A percentile compares a stretch with the other conserved stretches of the same genome.
Evolutionary conservation across 1,140 invertebrate species (phyloP).

Genomic region (Oryctes rhinoceros): DNA sequence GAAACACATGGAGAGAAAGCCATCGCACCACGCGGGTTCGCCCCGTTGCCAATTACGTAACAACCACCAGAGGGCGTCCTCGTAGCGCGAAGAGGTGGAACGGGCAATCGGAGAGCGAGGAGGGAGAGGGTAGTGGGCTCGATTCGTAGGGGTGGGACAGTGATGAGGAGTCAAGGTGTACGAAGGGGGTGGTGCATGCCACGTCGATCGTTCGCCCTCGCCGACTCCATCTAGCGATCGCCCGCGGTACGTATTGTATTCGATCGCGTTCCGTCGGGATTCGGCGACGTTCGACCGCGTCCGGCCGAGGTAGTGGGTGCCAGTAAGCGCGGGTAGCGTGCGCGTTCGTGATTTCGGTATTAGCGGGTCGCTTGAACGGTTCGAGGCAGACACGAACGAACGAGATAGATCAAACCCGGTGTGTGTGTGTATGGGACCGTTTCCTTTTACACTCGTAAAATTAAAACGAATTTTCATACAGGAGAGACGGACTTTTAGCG

Average conservation of each 20-base stretch:
- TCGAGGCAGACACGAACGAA: background rate
- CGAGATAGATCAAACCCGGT: too few relatives aligned
- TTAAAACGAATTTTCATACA: too few relatives aligned
- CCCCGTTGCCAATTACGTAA: slow-evolving; percentile 20
- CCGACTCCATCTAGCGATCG: background rate
- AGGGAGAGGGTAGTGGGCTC: too few relatives aligned
- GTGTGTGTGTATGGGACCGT: too few relatives aligned
- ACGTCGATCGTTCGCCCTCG: slow-evolving; percentile 3
- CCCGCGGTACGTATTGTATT: background rate
- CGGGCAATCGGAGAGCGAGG: background rate
- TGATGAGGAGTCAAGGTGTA: background rate
- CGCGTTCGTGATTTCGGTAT: slow-evolving; percentile 12
- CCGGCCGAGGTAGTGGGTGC: background rate
- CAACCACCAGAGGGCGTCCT: slow-evolving; percentile 10
- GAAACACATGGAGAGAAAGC: background rate
- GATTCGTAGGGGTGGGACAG: background rate
- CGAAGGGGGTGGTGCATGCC: background rate
- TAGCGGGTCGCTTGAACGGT: slow-evolving; percentile 8
- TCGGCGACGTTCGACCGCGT: background rate
- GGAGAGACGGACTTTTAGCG: too few relatives aligned
- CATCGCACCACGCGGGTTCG: background rate
- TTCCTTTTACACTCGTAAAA: too few relatives aligned
- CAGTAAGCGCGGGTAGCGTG: background rate
- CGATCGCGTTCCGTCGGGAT: background rate
- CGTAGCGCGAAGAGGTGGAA: background rate